Evolutionary conservation across 2,888 invertebrate species (phyloP).

Genomic region (Acanthosepion lycidas): DNA sequence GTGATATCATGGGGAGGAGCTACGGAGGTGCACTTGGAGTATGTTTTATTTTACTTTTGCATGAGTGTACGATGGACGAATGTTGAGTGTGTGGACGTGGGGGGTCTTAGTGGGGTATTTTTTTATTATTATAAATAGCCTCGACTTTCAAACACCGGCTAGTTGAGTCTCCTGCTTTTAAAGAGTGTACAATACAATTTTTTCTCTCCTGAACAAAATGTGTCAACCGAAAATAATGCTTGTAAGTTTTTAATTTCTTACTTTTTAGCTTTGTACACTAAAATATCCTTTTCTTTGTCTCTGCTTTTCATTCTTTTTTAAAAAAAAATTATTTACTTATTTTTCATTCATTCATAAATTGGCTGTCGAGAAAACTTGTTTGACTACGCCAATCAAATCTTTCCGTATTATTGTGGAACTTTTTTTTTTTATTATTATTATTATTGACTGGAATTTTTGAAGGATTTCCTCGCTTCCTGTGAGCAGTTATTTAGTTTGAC

Average conservation of each 20-base stretch:
- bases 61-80: neutral
- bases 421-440: no score
- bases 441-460: no score
- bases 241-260: neutral
- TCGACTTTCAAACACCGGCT: neutral
- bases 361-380: neutral
- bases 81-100: neutral
- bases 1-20: slow-evolving; percentile 23
- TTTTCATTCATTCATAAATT: neutral
- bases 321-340: no score
- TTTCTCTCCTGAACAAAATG: slow-evolving; percentile 24
- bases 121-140: neutral
- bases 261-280: neutral
- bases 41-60: no score
- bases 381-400: no score
- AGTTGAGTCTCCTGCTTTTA: slow-evolving; percentile 1
- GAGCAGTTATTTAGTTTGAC: no score
- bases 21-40: neutral
- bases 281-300: neutral
- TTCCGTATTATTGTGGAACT: no score
- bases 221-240: neutral
- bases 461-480: no score
- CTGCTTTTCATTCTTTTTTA: neutral
- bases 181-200: neutral
- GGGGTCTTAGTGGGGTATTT: neutral